These are phyloP conservation scores for Patiria miniata DNA, from an alignment of 35 echinoderm and acorn worm species.

Conservation along the genomic window DNA sequence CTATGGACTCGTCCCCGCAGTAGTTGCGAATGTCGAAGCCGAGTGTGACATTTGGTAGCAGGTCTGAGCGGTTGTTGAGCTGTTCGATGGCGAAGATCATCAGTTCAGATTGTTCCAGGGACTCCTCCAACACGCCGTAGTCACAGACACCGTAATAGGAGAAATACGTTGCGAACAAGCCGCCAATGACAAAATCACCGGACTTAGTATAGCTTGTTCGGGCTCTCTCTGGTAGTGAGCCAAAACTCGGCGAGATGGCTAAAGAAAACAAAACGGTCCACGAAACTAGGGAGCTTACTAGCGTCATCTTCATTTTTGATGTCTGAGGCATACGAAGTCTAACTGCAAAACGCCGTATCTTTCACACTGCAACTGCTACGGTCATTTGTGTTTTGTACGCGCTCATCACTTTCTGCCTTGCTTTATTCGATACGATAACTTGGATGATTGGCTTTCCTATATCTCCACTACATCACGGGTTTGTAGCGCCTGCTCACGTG, in stretches of 20 bases:
- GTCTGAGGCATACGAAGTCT: too few relatives aligned
- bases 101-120: conserved; percentile 12
- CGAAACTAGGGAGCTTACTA: too few relatives aligned
- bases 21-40: conserved; percentile 41
- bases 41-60: conserved; percentile 26
- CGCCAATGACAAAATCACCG: conserved; percentile 5
- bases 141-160: not conserved
- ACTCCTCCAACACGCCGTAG: not conserved
- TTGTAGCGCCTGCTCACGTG: too few relatives aligned
- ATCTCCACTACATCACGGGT: too few relatives aligned
- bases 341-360: too few relatives aligned
- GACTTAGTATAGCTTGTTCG: not conserved
- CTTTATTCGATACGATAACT: too few relatives aligned
- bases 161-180: conserved; percentile 10
- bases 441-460: too few relatives aligned
- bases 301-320: too few relatives aligned
- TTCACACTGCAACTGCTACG: too few relatives aligned
- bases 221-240: conserved; percentile 5
- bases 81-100: conserved; percentile 43
- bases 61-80: conserved; percentile 34
- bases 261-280: too few relatives aligned
- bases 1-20: conserved; percentile 34
- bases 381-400: too few relatives aligned
- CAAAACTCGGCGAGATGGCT: not conserved
- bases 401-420: too few relatives aligned